Conservation (phyloP, 2,113 vertebrate genomes). For the Tretioscincus oriximinensis region DNA sequence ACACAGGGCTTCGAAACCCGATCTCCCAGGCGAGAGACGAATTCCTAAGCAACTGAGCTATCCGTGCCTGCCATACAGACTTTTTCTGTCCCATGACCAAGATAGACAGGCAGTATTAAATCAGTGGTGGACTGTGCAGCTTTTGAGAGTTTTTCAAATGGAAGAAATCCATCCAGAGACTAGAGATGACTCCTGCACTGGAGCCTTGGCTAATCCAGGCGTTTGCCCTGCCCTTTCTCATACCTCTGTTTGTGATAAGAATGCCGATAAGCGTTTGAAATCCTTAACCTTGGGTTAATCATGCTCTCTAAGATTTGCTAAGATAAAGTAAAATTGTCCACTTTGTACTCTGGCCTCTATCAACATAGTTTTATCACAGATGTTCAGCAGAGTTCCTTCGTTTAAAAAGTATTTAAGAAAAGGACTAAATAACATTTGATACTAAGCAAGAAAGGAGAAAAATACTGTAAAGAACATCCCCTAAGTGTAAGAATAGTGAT, state of each 20-base stretch:
- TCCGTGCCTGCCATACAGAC: too few relatives aligned
- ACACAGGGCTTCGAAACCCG: too few relatives aligned
- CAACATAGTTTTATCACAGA: not conserved
- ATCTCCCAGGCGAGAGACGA: too few relatives aligned
- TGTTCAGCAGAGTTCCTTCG: not conserved
- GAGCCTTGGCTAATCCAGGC: not conserved
- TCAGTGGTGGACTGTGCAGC: not conserved
- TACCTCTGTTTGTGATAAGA: not conserved
- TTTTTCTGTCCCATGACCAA: not conserved
- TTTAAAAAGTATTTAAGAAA: not conserved
- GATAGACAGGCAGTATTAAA: not conserved
- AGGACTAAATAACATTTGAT: not conserved
- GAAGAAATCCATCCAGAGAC: too few relatives aligned
- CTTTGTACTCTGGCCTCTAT: not conserved
- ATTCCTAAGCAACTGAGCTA: too few relatives aligned
- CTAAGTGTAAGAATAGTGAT: not conserved
- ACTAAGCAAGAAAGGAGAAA: not conserved
- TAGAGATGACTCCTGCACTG: not conserved
- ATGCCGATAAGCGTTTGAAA: not conserved
- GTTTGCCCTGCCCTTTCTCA: too few relatives aligned
- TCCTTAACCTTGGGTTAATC: conserved; percentile 4
- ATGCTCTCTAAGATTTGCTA: not conserved
- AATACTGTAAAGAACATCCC: too few relatives aligned
- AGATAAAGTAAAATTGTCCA: not conserved
- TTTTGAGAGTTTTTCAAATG: not conserved